Base-by-base conservation (phyloP, 1,140 invertebrate genomes). In the Ruditapes philippinarum region DNA sequence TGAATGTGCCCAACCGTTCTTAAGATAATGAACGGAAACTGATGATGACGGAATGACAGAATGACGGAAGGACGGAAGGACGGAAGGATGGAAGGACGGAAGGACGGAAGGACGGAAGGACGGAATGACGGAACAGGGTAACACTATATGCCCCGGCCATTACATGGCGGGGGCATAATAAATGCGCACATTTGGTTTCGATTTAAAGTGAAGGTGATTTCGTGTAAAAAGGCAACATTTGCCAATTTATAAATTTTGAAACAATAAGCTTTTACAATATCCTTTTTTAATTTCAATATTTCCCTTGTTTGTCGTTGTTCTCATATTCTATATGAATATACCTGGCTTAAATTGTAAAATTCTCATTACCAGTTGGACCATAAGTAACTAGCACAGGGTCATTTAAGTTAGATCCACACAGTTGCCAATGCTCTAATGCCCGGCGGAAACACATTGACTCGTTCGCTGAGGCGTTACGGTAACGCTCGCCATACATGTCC, bases 341-440 rank as follows among this genome's bases (percentile, higher is more conserved):
- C 19, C 7, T 49, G 7, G 7, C 45, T 11, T 19, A 49, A 49
- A 51, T 51, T 51, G 22, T 22, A 49, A 49, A 49, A 11, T 7
- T 49, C 17, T 57, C 4, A 22, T 11, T 42, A 92, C 91, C 91
- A 65, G 91, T 90, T 22, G 91, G 91, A 54, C 91, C 89, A 73
- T 82, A 92, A 14, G 91, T 84, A 17, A 86, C 89, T 1, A 70
- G 65, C 0, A 92, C 87, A 11, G 19, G 40, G 49, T 91, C 70
- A 17, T 81, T 74, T 5, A 19, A 11, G 19, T 89, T 36, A 5
- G 80, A 78, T 0, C 91, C 90, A 83, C 90, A 91, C 60, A 76
- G 81, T 25, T 38, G 12, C 91, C 91, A 92, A 54, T 89, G 57
- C 14, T 54, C 54, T 5, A 89, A 79, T 42, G 91, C 91, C 33